A percentile compares a stretch with the other conserved stretches of the same genome.
These are phyloP conservation scores for Euproctis similis DNA, from an alignment of 2,888 invertebrate species.

Conservation along the genomic window DNA sequence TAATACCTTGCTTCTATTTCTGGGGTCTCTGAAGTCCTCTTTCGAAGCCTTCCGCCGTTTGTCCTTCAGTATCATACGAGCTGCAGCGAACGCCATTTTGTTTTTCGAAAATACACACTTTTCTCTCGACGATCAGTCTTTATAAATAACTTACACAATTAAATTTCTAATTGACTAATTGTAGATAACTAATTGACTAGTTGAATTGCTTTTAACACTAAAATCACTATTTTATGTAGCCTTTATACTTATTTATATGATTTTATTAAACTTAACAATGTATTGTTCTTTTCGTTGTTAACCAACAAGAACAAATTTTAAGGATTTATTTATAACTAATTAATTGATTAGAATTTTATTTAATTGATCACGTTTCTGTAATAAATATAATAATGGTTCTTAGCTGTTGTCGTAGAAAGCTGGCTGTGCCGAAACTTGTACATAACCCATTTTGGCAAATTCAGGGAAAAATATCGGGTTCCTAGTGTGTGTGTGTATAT, in stretches of 20 bases:
- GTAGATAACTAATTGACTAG: conserved; percentile 42
- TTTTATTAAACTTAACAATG: conserved; percentile 36
- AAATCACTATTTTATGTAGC: conserved; percentile 12
- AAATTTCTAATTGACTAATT: no score
- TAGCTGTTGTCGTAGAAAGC: conserved; percentile 3
- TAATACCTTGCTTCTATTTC: conserved; percentile 88
- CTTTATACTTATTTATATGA: conserved; percentile 17
- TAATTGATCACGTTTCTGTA: conserved; percentile 18
- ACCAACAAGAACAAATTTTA: conserved; percentile 14
- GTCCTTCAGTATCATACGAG: conserved; percentile 89
- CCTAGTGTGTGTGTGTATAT: no score
- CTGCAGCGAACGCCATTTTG: conserved; percentile 89
- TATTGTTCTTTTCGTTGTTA: conserved; percentile 45
- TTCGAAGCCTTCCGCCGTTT: conserved; percentile 87
- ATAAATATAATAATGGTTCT: conserved; percentile 7
- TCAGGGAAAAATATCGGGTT: no score
- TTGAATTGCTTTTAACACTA: conserved; percentile 34
- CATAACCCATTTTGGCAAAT: no score
- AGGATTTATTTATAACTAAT: no score
- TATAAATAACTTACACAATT: no score
- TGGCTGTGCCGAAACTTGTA: no score
- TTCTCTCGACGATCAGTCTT: conserved; percentile 29
- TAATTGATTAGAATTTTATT: conserved; percentile 24
- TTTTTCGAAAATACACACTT: conserved; percentile 17
- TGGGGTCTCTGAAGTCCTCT: conserved; percentile 83